A percentile compares a stretch with the other conserved stretches of the same genome.
phyloP scores from a whole-genome alignment of 2,113 vertebrate species.

The Phrynosoma platyrhinos region DNA sequence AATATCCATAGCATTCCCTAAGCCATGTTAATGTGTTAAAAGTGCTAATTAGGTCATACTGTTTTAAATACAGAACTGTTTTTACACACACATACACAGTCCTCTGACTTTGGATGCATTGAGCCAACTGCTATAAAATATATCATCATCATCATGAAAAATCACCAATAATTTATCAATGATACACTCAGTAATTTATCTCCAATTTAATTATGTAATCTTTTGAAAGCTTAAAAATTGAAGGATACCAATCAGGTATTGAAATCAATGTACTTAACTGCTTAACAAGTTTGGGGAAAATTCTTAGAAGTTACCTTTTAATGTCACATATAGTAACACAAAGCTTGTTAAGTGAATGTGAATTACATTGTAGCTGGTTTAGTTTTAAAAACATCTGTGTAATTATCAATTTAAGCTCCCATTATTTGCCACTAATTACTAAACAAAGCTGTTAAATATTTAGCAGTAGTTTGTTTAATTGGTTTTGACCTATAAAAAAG shows the following conservation, averaged over 20 bases:
- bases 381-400: conserved; percentile 65
- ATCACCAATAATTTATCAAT: not conserved
- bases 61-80: no score
- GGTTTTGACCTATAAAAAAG: conserved; percentile 73
- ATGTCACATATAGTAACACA: conserved; percentile 36
- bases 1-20: not conserved
- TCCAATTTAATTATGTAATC: conserved; percentile 73
- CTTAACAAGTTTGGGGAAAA: not conserved
- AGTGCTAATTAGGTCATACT: not conserved
- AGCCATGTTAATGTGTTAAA: not conserved
- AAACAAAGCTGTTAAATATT: conserved; percentile 79
- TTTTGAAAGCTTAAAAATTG: conserved; percentile 80
- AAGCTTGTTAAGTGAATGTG: conserved; percentile 19
- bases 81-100: no score
- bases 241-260: conserved; percentile 70
- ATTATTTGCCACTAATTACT: conserved; percentile 80
- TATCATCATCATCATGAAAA: not conserved
- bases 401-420: conserved; percentile 75
- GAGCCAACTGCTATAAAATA: no score
- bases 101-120: no score
- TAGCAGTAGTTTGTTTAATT: conserved; percentile 82
- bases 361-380: conserved; percentile 52
- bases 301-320: conserved; percentile 33
- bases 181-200: not conserved
- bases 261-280: conserved; percentile 68